Percentiles rank a stretch among this genome's conserved stretches.
phyloP scores from a whole-genome alignment of 2,113 vertebrate species.

The Petaurus breviceps region DNA sequence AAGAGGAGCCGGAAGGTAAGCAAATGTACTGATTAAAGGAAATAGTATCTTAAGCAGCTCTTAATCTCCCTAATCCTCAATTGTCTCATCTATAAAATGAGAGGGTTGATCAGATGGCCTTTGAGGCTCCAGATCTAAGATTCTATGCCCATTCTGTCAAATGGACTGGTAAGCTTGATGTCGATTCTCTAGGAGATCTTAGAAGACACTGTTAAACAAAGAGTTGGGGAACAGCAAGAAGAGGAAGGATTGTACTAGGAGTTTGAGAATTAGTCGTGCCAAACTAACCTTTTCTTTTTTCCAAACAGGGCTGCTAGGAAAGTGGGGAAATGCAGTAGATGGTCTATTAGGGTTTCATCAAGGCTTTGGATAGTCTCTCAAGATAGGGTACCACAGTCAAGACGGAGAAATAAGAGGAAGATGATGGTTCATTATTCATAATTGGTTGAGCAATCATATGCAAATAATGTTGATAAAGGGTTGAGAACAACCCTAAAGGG shows the following conservation, averaged over 20 bases:
- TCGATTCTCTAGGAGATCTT: background rate
- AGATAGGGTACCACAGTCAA: background rate
- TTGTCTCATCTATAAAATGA: background rate
- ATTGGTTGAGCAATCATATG: background rate
- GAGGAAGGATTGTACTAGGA: background rate
- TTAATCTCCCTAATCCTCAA: background rate
- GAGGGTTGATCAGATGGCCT: background rate
- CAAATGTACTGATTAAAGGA: background rate
- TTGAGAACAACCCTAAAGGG: background rate
- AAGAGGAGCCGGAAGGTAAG: background rate
- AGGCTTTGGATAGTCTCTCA: background rate
- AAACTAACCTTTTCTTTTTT: background rate
- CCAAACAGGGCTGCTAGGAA: background rate
- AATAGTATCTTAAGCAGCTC: background rate
- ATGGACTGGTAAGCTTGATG: background rate
- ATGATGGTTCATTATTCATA: background rate
- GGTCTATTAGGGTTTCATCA: background rate
- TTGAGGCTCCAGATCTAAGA: background rate
- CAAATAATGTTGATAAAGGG: background rate
- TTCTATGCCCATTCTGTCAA: background rate
- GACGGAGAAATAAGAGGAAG: background rate
- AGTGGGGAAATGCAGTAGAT: background rate
- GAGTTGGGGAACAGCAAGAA: background rate
- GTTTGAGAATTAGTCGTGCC: background rate
- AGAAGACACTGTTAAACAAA: background rate